Conservation (phyloP, 2,113 vertebrate species). For the Petrocephalus microphthalmus region DNA sequence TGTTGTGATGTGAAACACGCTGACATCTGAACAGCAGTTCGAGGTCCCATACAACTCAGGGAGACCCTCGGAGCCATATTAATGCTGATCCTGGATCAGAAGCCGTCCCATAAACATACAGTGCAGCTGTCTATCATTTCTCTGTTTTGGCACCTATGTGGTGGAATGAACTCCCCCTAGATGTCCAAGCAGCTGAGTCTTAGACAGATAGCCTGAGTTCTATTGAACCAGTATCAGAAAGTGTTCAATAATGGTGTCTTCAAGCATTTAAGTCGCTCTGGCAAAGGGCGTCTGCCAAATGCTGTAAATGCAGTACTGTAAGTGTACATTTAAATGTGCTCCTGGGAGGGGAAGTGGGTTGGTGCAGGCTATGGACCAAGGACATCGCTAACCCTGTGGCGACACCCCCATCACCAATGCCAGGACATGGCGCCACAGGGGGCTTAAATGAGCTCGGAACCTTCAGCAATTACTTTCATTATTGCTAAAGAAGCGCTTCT, state of each 20-base stretch:
- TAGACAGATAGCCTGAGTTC: too few species aligned
- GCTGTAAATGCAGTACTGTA: too few species aligned
- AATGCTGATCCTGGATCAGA: background rate
- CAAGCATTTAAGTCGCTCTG: too few species aligned
- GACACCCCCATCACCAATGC: background rate
- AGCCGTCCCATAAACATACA: background rate
- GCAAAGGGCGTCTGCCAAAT: too few species aligned
- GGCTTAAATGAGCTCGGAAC: background rate
- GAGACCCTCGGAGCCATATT: background rate
- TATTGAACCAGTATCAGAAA: too few species aligned
- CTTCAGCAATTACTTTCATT: background rate
- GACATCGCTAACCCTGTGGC: background rate
- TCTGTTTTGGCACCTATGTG: too few species aligned
- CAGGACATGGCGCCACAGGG: background rate
- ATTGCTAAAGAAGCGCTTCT: background rate
- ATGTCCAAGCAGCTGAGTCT: too few species aligned
- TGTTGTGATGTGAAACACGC: background rate
- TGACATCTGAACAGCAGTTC: background rate
- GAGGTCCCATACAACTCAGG: background rate
- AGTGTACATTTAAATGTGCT: background rate
- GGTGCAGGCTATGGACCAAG: background rate
- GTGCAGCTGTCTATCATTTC: background rate
- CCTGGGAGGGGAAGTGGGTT: background rate
- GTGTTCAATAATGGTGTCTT: too few species aligned
- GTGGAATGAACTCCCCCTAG: too few species aligned